phyloP scores from a whole-genome alignment of 2,113 vertebrate species.

The Cynoglossus semilaevis region DNA sequence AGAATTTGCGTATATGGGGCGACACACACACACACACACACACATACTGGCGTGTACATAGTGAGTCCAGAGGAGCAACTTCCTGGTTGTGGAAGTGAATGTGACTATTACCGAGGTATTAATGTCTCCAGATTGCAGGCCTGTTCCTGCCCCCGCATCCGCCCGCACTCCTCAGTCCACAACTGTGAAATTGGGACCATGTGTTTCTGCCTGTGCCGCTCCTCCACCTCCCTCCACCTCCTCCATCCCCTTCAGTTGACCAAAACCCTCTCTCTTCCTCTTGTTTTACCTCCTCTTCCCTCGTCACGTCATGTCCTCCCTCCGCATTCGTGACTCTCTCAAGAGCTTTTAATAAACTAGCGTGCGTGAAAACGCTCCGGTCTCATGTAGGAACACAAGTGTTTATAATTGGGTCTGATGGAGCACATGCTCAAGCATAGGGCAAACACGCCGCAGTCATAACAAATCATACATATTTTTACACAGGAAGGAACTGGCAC shows the following conservation, averaged over 20 bases:
- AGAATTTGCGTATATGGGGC: not conserved
- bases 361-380: no score
- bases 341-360: not conserved
- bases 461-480: no score
- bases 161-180: conserved; percentile 60
- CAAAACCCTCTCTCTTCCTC: not conserved
- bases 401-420: no score
- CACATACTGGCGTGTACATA: not conserved
- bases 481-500: no score
- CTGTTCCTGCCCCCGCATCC: conserved; percentile 64
- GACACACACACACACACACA: not conserved
- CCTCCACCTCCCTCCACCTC: conserved; percentile 10
- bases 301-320: not conserved
- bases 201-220: conserved; percentile 51
- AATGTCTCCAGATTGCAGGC: conserved; percentile 67
- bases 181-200: conserved; percentile 78
- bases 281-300: not conserved
- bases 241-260: conserved; percentile 14
- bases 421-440: no score
- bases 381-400: no score
- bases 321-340: not conserved
- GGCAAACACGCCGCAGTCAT: no score
- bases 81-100: conserved; percentile 59
- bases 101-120: conserved; percentile 64
- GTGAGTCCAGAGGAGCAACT: conserved; percentile 30